phyloP scores from a whole-genome alignment of 1,140 invertebrate genomes.

The Trissolcus basalis region DNA sequence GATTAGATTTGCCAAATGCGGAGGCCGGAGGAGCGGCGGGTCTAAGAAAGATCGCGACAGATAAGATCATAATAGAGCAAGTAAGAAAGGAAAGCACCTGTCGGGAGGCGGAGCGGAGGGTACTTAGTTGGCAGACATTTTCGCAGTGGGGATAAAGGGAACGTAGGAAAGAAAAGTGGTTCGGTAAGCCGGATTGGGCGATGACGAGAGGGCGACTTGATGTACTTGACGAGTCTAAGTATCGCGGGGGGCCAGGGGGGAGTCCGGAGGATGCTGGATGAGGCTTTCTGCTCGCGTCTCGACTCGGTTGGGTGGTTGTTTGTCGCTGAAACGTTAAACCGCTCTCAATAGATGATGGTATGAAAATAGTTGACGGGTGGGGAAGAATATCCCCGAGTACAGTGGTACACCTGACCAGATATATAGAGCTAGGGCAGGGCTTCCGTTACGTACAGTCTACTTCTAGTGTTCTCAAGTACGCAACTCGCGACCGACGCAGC shows the following conservation, averaged over 20 bases:
- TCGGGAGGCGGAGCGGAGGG: slow-evolving; percentile 41
- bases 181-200: slow-evolving; percentile 58
- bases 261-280: slow-evolving; percentile 60
- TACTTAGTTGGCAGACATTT: slow-evolving; percentile 48
- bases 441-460: slow-evolving; percentile 76
- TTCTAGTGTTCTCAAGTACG: slow-evolving; percentile 74
- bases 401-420: slow-evolving; percentile 75
- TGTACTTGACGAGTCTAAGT: slow-evolving; percentile 50
- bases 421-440: slow-evolving; percentile 77
- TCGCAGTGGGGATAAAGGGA: slow-evolving; percentile 51
- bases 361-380: slow-evolving; percentile 71
- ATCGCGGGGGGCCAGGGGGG: slow-evolving; percentile 34
- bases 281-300: slow-evolving; percentile 64
- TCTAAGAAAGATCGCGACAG: slow-evolving; percentile 47
- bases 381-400: slow-evolving; percentile 72
- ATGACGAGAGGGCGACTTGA: slow-evolving; percentile 56
- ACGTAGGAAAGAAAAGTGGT: slow-evolving; percentile 62
- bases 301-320: slow-evolving; percentile 70
- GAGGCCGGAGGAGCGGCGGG: slow-evolving; percentile 10
- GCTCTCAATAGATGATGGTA: slow-evolving; percentile 68
- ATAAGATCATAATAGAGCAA: slow-evolving; percentile 49
- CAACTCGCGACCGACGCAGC: slow-evolving; percentile 66
- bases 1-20: slow-evolving; percentile 33
- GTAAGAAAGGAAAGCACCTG: slow-evolving; percentile 45
- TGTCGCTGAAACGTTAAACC: slow-evolving; percentile 61